Evolutionary conservation across 1,140 invertebrate genomes (phyloP).

Genomic region (Teleopsis dalmanni): DNA sequence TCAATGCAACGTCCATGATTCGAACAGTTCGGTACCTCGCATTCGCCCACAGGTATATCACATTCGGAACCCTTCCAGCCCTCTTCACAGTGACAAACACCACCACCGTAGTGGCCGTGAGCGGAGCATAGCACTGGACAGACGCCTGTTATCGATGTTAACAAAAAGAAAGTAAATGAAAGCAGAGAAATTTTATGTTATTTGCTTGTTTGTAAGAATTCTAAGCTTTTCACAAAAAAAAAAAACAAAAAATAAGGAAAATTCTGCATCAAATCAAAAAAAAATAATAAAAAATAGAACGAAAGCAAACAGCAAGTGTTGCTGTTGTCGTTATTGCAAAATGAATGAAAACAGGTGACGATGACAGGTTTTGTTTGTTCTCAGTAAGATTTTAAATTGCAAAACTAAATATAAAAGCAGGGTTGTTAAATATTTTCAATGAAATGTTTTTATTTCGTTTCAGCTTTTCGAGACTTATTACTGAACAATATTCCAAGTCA

Average conservation of each 20-base stretch:
- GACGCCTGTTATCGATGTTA: slow-evolving; percentile 54
- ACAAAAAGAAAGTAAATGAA: slow-evolving; percentile 2
- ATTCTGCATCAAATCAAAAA: background rate
- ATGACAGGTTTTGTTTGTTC: slow-evolving; percentile 22
- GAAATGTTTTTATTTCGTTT: too few relatives aligned
- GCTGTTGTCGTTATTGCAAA: too few relatives aligned
- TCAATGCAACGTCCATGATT: slow-evolving; percentile 82
- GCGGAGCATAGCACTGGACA: slow-evolving; percentile 95
- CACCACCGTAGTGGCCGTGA: slow-evolving; percentile 91
- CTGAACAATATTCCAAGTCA: too few relatives aligned
- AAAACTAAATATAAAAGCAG: too few relatives aligned
- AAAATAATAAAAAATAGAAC: slow-evolving; percentile 1
- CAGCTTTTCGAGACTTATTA: too few relatives aligned
- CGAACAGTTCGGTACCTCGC: slow-evolving; percentile 86
- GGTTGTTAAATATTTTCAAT: too few relatives aligned
- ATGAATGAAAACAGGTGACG: slow-evolving; percentile 25
- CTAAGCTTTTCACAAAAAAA: background rate
- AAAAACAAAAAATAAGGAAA: background rate
- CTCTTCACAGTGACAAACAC: slow-evolving; percentile 91
- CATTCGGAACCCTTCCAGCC: slow-evolving; percentile 97
- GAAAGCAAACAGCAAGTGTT: background rate
- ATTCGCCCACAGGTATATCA: slow-evolving; percentile 83
- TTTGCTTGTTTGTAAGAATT: background rate
- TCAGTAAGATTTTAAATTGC: too few relatives aligned
- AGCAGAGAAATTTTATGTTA: slow-evolving; percentile 5